Evolutionary conservation across 37 sponge, comb jelly and placozoan genomes (phyloP), one percentile per base, ranked within the genome.

Genomic region (Beroe forskalii): DNA sequence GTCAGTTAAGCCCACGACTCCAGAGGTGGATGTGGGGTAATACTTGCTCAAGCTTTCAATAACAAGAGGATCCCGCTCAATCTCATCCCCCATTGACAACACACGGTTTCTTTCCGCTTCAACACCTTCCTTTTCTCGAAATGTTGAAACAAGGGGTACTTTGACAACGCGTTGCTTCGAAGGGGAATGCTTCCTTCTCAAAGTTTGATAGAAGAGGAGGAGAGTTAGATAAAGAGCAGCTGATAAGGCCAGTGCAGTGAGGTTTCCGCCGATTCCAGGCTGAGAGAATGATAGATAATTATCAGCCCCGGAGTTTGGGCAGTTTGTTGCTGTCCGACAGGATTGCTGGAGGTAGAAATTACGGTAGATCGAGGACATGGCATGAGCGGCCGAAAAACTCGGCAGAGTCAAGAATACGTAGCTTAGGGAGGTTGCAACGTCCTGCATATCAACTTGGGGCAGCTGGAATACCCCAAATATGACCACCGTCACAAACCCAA

Each of bases 401-500:
- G 75, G 75, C 38, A 72, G 31, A 3, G 33, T 30, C 75, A 72
- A 35, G 31, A 72, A 72, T 37, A 72, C 12, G 1, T 30, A 30
- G 33, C 75, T 72, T 39, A 72, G 75, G 28, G 14, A 19, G 9
- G 28, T 39, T 37, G 75, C 75, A 22, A 72, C 66, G 39, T 72
- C 75, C 39, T 72, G 28, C 75, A 72, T 72, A 39, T 72, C 75
- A 32, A 72, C 75, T 20, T 72, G 32, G 9, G 28, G 39, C 22
- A 72, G 31, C 28, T 20, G 33, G 39, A 72, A 72, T 4, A 72
- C 75, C 9, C 75, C 75, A 37, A 38, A 72, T 19, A 72, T 4
- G 19, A 72, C 75, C 22, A 72, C 40, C 9, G 75, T 72, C 1
- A 72, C 75, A 30, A 72, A 72, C 8, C 75, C 75, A 1, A 72